Base-by-base conservation (phyloP, 2,113 vertebrate species). In the Suncus etruscus region DNA sequence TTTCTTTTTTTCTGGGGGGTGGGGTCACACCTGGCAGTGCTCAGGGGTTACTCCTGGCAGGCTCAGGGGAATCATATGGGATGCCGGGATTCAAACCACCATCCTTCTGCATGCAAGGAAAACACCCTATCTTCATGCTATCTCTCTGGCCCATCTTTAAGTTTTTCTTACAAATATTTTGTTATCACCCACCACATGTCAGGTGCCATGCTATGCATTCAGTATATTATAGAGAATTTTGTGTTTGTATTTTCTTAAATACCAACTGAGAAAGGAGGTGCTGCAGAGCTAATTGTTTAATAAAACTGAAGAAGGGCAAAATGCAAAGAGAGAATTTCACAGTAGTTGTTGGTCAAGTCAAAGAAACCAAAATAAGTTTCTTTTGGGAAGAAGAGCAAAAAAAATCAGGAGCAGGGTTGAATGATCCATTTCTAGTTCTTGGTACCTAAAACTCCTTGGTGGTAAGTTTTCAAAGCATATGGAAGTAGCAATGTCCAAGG, bases 111-210 rank as follows among this genome's bases (percentile, higher is more conserved):
- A 39, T 39, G 39, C 39, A 39, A 39, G 39, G 39, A 3, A 39
- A 39, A 39, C 5, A 5, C 39, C 39, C 39, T 39, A 39, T 5
- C 5, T 39, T 5, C 39, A 39, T 39, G 39, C 39, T 39, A 5
- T 39, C 39, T 39, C 39, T 39, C 39, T 39, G 39, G 39, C 39
- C 39, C 12, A 70, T 75, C 15, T 39, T 3, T n/a, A 51, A 18
- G 51, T 86, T 63, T n/a, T 73, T 90, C 72, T 29, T 22, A 84
- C 31, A 79, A 78, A 75, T 79, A 93, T 32, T 81, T 72, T 72
- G 75, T 72, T 58, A 48, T 25, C 25, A 63, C 1, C 3, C 2
- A 45, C 8, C 29, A 50, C 1, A 25, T 65, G 69, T 11, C 50
- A 75, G 45, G 7, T 63, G 15, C 8, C 70, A 32, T 6, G 5